A percentile compares a stretch with the other conserved stretches of the same genome.
Conservation (phyloP, 2,113 vertebrate genomes). For the Myrmophylax atrothorax region DNA sequence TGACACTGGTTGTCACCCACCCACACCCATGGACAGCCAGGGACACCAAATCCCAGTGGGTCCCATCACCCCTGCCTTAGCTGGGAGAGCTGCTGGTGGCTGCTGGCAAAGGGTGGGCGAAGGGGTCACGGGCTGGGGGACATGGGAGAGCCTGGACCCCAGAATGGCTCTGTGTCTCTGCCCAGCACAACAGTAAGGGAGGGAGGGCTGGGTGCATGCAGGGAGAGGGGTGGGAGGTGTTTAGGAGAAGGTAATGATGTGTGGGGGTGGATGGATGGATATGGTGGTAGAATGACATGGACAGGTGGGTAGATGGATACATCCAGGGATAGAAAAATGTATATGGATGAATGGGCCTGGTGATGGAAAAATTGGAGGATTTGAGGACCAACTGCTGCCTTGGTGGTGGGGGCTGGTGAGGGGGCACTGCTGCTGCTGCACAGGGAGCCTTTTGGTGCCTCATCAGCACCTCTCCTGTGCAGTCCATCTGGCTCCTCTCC, state of each 20-base stretch:
- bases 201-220: not conserved
- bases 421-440: not conserved
- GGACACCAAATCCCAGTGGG: not conserved
- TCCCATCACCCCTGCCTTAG: accelerated
- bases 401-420: accelerated
- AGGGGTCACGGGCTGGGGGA: not conserved
- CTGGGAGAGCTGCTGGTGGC: not conserved
- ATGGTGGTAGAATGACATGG: not conserved
- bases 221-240: not conserved
- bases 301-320: not conserved
- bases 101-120: not conserved
- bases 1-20: not conserved
- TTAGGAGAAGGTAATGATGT: not conserved
- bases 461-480: not conserved
- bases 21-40: accelerated
- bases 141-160: not conserved
- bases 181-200: accelerated
- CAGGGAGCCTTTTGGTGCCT: accelerated
- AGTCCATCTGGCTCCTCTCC: not conserved
- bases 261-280: not conserved
- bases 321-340: not conserved
- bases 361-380: not conserved
- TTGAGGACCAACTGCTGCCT: not conserved
- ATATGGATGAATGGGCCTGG: not conserved
- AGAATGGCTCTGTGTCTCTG: not conserved